Evolutionary conservation across 2,888 invertebrate species (phyloP), one percentile per base, ranked within the genome.

Genomic region (Zaprionus lineosus): DNA sequence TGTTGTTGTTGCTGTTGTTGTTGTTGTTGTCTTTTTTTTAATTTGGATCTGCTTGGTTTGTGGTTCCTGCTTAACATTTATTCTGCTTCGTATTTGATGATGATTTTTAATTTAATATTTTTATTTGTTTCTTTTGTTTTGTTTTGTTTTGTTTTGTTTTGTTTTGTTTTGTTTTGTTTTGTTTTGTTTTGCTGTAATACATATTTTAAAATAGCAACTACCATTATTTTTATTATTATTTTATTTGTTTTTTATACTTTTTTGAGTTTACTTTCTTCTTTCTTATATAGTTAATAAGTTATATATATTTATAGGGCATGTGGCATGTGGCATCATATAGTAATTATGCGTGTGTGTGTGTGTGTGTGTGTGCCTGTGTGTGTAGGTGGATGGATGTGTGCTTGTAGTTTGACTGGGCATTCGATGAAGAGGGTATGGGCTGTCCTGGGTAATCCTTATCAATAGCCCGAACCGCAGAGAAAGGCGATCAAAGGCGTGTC

Each of bases 171-270:
- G 21, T 21, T 46, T 15, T 14, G 7, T 8, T 29, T 43, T 56
- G 40, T 70, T n/a, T 60, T 24, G 39, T 40, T 59, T 60, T 61
- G 18, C 50, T 69, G 84, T 84, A 77, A 76, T 76, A 76, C 69
- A 84, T 84, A 78, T 75, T 82, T n/a, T 84, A 84, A 82, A 84
- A 86, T 82, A 84, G 79, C 85, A 63, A 84, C 86, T 86, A 86
- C 86, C 65, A 55, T 73, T 69, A 73, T 66, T 63, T 61, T 75
- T 78, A 74, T 58, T 67, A 55, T 53, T 57, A 40, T 69, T 57
- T 74, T 51, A 48, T 74, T 62, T 60, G 33, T 64, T 64, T 73
- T 62, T 59, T 57, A n/a, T n/a, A n/a, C n/a, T 57, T 48, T 31
- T 57, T 69, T 79, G 40, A n/a, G n/a, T 24, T 24, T 31, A 44